Conservation (phyloP, 2,888 invertebrate species). For the Cecidostiba fungosa region DNA sequence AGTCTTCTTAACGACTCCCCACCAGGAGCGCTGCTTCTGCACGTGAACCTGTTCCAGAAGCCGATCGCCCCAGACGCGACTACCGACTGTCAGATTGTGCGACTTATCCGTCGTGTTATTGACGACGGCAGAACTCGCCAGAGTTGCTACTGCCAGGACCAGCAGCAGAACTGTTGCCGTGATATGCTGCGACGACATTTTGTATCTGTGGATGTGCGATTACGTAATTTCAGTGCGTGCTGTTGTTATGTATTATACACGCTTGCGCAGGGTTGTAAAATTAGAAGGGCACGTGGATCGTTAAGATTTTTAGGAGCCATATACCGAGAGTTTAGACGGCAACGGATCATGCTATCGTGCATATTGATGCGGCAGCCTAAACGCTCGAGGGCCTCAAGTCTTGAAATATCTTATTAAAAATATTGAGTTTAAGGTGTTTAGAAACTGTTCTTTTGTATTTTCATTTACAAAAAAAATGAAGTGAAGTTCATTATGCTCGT, state of each 20-base stretch:
- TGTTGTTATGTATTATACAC: not conserved
- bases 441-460: too few species aligned
- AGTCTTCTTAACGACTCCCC: not conserved
- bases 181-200: not conserved
- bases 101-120: not conserved
- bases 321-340: not conserved
- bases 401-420: too few species aligned
- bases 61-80: constrained; percentile 27
- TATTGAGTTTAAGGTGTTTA: too few species aligned
- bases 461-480: too few species aligned
- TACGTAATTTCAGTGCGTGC: not conserved
- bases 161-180: not conserved
- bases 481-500: too few species aligned
- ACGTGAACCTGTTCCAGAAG: constrained; percentile 13
- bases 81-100: constrained; percentile 22
- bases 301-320: not conserved
- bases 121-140: not conserved
- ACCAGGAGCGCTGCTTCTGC: not conserved
- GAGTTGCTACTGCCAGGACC: not conserved
- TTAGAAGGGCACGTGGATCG: not conserved
- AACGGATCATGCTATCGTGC: not conserved
- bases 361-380: not conserved
- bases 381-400: not conserved
- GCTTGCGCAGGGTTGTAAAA: not conserved
- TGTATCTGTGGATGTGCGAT: not conserved